phyloP scores from a whole-genome alignment of 2,888 invertebrate genomes.

The Protula sp. region DNA sequence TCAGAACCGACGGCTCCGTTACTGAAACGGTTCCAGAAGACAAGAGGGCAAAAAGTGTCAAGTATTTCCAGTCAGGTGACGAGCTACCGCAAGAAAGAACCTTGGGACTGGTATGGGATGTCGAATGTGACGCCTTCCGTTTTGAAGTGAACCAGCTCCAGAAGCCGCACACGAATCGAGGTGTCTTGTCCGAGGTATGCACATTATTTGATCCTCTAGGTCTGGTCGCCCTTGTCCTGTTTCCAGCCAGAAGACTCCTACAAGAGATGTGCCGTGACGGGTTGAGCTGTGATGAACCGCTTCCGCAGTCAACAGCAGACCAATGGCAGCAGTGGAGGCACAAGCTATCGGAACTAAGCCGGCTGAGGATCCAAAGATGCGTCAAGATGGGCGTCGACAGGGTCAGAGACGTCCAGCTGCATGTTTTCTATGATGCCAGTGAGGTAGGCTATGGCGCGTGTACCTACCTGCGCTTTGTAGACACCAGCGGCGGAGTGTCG shows the following conservation, averaged over 20 bases:
- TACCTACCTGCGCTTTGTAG: too few relatives aligned
- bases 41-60: too few relatives aligned
- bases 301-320: constrained; percentile 19
- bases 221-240: constrained; percentile 23
- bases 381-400: too few relatives aligned
- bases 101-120: background rate
- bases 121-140: background rate
- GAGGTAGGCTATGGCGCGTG: too few relatives aligned
- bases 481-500: too few relatives aligned
- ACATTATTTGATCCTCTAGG: constrained; percentile 23
- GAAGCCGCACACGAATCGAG: background rate
- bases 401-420: too few relatives aligned
- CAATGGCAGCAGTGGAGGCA: constrained; percentile 16
- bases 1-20: too few relatives aligned
- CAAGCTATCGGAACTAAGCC: constrained; percentile 22
- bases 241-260: constrained; percentile 22
- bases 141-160: background rate
- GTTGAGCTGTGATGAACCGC: constrained; percentile 25
- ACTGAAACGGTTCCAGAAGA: too few relatives aligned
- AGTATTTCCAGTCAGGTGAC: too few relatives aligned
- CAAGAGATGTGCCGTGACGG: too few relatives aligned
- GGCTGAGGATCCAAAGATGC: too few relatives aligned
- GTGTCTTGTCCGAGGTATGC: constrained; percentile 14
- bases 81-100: background rate
- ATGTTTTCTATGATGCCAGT: too few relatives aligned